These are phyloP conservation scores for Sinotaia quadrata DNA, from an alignment of 2,888 invertebrate species.

Conservation along the genomic window DNA sequence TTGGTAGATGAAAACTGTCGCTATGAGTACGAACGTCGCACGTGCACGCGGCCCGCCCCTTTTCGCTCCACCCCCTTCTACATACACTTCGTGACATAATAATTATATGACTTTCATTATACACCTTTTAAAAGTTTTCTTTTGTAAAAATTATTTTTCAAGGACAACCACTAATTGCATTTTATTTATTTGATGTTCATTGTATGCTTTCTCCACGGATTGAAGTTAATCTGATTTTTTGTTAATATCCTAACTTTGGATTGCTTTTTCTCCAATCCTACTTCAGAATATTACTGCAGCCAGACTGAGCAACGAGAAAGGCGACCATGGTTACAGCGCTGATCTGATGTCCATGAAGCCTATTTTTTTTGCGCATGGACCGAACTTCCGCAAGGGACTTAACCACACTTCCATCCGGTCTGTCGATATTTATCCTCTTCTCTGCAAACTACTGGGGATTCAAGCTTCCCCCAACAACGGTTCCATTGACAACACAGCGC, in stretches of 20 bases:
- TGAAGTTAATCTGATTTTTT: neutral
- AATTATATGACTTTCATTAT: no score
- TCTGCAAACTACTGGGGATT: slow-evolving; percentile 77
- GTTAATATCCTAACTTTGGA: neutral
- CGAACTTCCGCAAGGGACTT: slow-evolving; percentile 75
- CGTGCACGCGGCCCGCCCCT: no score
- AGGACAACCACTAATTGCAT: neutral
- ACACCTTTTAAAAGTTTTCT: no score
- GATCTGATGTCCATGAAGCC: slow-evolving; percentile 62
- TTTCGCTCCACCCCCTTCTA: no score
- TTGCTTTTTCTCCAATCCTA: neutral
- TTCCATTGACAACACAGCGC: slow-evolving; percentile 29
- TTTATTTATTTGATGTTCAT: neutral
- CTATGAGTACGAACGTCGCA: no score
- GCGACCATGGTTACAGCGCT: slow-evolving; percentile 80
- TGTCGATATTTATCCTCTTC: slow-evolving; percentile 79
- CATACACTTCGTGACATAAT: no score
- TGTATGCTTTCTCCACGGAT: no score
- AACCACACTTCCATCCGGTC: slow-evolving; percentile 76
- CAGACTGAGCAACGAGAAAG: slow-evolving; percentile 33
- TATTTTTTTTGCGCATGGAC: slow-evolving; percentile 72
- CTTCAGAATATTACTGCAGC: neutral
- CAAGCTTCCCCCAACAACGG: slow-evolving; percentile 73
- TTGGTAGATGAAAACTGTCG: no score
- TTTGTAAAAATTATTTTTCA: neutral